phyloP scores from a whole-genome alignment of 2,888 invertebrate species.

The Chymomyza fuscimana region DNA sequence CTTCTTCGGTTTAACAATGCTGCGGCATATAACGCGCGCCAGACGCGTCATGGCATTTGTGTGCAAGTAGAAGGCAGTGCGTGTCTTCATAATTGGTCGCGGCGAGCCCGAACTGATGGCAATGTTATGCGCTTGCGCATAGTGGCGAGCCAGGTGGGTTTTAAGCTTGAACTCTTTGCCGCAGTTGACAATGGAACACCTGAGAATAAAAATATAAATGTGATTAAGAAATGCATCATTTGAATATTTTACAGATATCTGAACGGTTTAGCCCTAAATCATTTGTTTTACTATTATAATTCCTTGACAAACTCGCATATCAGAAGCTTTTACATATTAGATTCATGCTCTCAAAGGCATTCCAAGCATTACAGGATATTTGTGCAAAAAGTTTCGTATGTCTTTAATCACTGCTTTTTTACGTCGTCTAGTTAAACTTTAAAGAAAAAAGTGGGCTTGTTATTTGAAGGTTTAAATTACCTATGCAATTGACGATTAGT shows the following conservation, averaged over 20 bases:
- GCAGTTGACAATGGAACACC: slow-evolving; percentile 94
- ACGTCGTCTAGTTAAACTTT: not conserved
- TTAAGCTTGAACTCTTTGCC: slow-evolving; percentile 98
- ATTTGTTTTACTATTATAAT: too few relatives aligned
- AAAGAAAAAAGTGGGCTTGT: not conserved
- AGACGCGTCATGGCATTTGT: slow-evolving; percentile 94
- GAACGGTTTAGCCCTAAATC: too few relatives aligned
- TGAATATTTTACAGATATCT: not conserved
- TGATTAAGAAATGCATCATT: slow-evolving; percentile 8
- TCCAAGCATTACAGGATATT: too few relatives aligned
- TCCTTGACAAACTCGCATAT: too few relatives aligned
- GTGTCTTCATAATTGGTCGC: slow-evolving; percentile 97
- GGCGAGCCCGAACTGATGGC: slow-evolving; percentile 88
- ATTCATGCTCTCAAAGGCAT: not conserved
- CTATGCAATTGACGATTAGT: slow-evolving; percentile 79
- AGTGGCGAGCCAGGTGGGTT: slow-evolving; percentile 95
- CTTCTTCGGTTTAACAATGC: slow-evolving; percentile 90
- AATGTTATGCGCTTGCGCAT: slow-evolving; percentile 91
- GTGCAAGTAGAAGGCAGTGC: slow-evolving; percentile 96
- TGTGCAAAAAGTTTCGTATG: too few relatives aligned
- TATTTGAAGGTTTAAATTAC: slow-evolving; percentile 49
- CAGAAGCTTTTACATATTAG: too few relatives aligned
- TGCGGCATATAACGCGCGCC: slow-evolving; percentile 91
- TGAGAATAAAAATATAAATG: slow-evolving; percentile 63
- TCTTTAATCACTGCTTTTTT: too few relatives aligned